Percentiles rank a stretch among this genome's conserved stretches.
Evolutionary conservation across 1,140 invertebrate genomes (phyloP).

Genomic region (Psix sp.): DNA sequence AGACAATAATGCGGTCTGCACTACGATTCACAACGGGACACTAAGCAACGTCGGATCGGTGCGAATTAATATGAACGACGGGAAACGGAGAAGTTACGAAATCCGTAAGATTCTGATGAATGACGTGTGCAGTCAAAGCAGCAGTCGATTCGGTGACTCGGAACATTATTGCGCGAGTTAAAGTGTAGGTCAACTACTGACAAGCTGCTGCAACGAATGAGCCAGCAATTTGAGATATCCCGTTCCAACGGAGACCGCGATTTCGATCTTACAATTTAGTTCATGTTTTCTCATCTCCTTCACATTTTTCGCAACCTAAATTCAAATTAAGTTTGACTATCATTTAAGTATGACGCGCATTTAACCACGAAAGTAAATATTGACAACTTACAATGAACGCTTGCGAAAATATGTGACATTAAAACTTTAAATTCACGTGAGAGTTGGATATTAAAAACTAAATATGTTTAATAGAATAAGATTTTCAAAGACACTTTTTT

Average conservation of each 20-base stretch:
- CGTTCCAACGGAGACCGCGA: constrained; percentile 25
- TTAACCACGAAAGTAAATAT: too few relatives aligned
- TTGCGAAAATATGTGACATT: too few relatives aligned
- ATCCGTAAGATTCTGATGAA: constrained; percentile 29
- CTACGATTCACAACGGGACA: constrained; percentile 32
- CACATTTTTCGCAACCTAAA: too few relatives aligned
- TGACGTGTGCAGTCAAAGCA: constrained; percentile 4
- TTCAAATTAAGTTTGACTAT: too few relatives aligned
- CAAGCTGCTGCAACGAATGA: constrained; percentile 16
- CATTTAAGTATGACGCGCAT: too few relatives aligned
- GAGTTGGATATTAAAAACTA: too few relatives aligned
- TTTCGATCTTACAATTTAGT: constrained; percentile 6
- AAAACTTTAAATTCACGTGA: too few relatives aligned
- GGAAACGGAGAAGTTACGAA: constrained; percentile 37
- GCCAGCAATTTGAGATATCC: constrained; percentile 30
- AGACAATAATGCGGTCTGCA: constrained; percentile 53
- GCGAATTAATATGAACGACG: constrained; percentile 47
- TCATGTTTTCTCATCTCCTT: too few relatives aligned
- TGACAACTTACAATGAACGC: too few relatives aligned
- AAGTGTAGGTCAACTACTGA: constrained; percentile 51
- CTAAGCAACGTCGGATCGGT: constrained; percentile 2
- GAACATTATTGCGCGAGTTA: constrained; percentile 9
- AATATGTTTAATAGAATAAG: too few relatives aligned
- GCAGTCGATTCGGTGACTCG: neutral
- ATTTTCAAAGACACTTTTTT: too few relatives aligned